phyloP scores from a whole-genome alignment of 2,888 invertebrate species.

The Drosophila paranaensis region DNA sequence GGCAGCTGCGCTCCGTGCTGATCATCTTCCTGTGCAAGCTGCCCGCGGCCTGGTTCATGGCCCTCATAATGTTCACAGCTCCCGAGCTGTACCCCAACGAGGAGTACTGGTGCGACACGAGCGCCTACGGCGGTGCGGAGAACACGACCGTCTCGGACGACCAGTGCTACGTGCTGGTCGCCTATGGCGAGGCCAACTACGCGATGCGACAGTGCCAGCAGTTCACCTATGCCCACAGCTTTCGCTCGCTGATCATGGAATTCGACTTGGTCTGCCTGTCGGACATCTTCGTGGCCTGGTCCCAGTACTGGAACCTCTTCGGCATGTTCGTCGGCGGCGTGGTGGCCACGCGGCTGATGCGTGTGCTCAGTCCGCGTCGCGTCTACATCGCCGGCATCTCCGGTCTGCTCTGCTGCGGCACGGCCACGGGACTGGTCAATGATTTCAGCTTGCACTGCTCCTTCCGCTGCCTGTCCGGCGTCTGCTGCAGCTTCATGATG shows the following conservation, averaged over 20 bases:
- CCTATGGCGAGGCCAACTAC: conserved; percentile 50
- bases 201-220: conserved; percentile 65
- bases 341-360: conserved; percentile 83
- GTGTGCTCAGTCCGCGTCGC: conserved; percentile 82
- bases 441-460: conserved; percentile 84
- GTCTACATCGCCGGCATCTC: conserved; percentile 83
- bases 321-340: conserved; percentile 85
- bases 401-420: conserved; percentile 83
- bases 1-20: conserved; percentile 84
- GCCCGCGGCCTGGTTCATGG: conserved; percentile 86
- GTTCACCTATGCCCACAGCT: conserved; percentile 76
- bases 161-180: conserved; percentile 75
- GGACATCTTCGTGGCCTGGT: conserved; percentile 84
- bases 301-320: conserved; percentile 85
- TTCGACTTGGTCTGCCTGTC: conserved; percentile 84
- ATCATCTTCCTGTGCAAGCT: conserved; percentile 85
- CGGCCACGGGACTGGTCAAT: conserved; percentile 82
- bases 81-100: conserved; percentile 81
- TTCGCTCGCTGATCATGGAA: conserved; percentile 83
- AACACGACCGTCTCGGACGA: conserved; percentile 69
- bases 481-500: conserved; percentile 84
- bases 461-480: conserved; percentile 84
- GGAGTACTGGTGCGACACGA: conserved; percentile 76
- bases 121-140: conserved; percentile 20
- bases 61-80: conserved; percentile 85